These are phyloP conservation scores for Dendroctonus valens DNA, from an alignment of 1,140 invertebrate species.

Conservation along the genomic window DNA sequence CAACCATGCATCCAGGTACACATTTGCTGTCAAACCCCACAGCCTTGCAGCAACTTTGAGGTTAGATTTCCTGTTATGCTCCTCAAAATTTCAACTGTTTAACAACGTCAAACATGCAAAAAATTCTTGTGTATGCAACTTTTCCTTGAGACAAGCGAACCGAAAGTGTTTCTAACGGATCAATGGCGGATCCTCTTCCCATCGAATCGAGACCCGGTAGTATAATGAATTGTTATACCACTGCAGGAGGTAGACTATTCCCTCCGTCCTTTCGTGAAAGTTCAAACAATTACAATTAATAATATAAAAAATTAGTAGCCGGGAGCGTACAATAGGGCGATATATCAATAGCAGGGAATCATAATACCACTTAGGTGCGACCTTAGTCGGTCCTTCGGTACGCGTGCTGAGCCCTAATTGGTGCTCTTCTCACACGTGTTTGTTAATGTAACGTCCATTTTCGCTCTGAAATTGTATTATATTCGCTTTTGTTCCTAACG, in stretches of 20 bases:
- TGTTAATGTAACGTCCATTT: conserved; percentile 22
- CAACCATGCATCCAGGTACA: too few relatives aligned
- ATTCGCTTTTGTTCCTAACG: conserved; percentile 19
- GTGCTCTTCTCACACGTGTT: conserved; percentile 27
- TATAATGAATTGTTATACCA: conserved; percentile 5
- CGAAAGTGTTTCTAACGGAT: too few relatives aligned
- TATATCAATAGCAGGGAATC: conserved; percentile 15
- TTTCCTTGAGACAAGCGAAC: too few relatives aligned
- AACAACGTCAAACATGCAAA: too few relatives aligned
- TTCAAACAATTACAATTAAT: conserved; percentile 26
- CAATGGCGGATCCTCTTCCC: background rate
- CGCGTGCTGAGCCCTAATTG: conserved; percentile 24
- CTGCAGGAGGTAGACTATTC: conserved; percentile 17
- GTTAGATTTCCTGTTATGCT: too few relatives aligned
- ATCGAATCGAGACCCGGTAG: conserved; percentile 7
- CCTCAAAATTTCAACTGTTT: too few relatives aligned
- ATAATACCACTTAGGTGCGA: conserved; percentile 18
- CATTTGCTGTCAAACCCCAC: too few relatives aligned
- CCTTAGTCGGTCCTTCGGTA: conserved; percentile 20
- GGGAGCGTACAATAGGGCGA: conserved; percentile 11
- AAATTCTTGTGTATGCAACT: too few relatives aligned
- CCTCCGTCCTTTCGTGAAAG: conserved; percentile 12
- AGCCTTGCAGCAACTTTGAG: too few relatives aligned
- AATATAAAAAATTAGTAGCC: conserved; percentile 8
- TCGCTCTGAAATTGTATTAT: conserved; percentile 19